Base-by-base conservation (phyloP, 1,140 invertebrate species). In the Sesamia nonagrioides region DNA sequence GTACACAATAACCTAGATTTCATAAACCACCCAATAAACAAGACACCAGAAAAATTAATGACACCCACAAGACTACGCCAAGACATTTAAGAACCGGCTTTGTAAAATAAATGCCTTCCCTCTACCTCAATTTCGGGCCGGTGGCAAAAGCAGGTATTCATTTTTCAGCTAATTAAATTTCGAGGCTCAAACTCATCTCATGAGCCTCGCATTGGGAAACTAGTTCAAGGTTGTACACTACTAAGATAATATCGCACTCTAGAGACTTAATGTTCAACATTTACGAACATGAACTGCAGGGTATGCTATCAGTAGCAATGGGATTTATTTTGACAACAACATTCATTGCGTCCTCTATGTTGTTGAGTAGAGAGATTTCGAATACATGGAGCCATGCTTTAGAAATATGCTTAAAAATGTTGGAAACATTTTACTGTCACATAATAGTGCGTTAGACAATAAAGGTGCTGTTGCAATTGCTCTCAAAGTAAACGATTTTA, bases 161-260 rank as follows among this genome's bases (percentile, higher is more conserved):
- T 68, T 68, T 68, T 68, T 68, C 63, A 68, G 42, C 40, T 68
- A 68, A 68, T 68, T 68, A 68, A 68, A 68, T 68, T 68, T 48
- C 63, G 63, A 50, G 63, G 42, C 63, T 27, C 63, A 33, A 27
- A 50, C 63, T 68, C 17, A 42, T 68, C 63, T 68, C 63, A 6
- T 8, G 21, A 45, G 63, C 63, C 37, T 48, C 17, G 71, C 35
- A 13, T 73, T 73, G 52, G 2, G 11, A 2, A 73, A 60, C 54
- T 73, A 60, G 71, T 73, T 73, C 71, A 56, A 73, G 52, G 71
- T 73, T 58, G 2, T 40, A 37, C 54, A 58, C 50, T 60, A 73
- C 18, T 37, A 73, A 45, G 54, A 73, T 73, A 45, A 73, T 73
- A 73, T 60, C 18, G 54, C 27, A 58, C 71, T 9, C 54, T 15